phyloP scores from a whole-genome alignment of 2,797 vertebrate genomes.

The Echeneis naucrates region DNA sequence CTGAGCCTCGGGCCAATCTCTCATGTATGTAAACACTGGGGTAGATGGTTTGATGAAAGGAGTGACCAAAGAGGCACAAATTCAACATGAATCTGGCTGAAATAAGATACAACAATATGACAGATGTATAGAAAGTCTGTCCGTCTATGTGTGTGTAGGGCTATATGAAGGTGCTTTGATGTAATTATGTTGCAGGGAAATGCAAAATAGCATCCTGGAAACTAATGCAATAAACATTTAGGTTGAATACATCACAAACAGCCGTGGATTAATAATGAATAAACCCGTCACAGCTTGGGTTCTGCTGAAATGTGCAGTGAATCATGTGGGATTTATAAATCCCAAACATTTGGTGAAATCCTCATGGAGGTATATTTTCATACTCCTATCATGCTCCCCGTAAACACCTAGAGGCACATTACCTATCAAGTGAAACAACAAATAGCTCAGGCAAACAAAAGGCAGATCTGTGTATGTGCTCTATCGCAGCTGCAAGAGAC shows the following conservation, averaged over 20 bases:
- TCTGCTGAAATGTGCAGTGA: constrained; percentile 49
- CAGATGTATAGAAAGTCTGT: constrained; percentile 14
- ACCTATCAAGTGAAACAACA: constrained; percentile 31
- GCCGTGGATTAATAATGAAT: constrained; percentile 67
- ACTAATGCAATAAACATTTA: constrained; percentile 52
- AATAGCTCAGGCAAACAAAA: neutral
- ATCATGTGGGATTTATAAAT: constrained; percentile 32
- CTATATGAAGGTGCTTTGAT: constrained; percentile 58
- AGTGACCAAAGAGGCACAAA: constrained; percentile 56
- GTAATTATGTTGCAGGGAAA: constrained; percentile 65
- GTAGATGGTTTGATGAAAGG: constrained; percentile 68
- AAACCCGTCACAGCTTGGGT: constrained; percentile 36
- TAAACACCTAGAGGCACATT: constrained; percentile 13
- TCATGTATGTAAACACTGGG: constrained; percentile 75
- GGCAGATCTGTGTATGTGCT: constrained; percentile 3
- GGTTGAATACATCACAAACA: constrained; percentile 57
- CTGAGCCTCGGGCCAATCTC: constrained; percentile 57
- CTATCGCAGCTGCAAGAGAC: constrained; percentile 12
- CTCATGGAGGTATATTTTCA: constrained; percentile 25
- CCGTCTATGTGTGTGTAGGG: constrained; percentile 1
- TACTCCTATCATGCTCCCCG: constrained; percentile 26
- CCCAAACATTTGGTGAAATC: constrained; percentile 34
- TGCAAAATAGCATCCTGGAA: constrained; percentile 59
- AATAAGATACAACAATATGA: constrained; percentile 56
- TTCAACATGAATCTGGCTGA: constrained; percentile 67